Percentiles rank a stretch among this genome's conserved stretches.
Evolutionary conservation across 2,888 invertebrate genomes (phyloP).

Genomic region (Oscheius sp.): DNA sequence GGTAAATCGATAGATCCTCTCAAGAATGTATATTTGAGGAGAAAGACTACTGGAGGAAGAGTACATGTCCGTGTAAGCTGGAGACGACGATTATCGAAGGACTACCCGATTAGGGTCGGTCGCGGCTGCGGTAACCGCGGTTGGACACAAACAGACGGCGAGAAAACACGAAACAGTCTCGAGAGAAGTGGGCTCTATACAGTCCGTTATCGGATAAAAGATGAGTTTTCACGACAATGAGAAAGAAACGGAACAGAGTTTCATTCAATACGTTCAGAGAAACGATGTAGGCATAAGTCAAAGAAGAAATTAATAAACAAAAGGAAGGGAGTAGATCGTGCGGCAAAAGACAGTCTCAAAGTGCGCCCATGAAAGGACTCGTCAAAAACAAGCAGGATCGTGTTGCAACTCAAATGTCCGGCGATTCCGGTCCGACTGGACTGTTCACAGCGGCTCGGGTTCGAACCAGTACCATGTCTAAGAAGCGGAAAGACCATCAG

Average conservation of each 20-base stretch:
- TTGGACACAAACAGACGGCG: conserved; percentile 26
- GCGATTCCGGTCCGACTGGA: background rate
- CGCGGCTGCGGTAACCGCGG: conserved; percentile 22
- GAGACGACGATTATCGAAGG: conserved; percentile 24
- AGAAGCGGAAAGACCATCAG: background rate
- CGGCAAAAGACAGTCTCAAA: background rate
- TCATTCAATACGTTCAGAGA: background rate
- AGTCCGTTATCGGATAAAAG: background rate
- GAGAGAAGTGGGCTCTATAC: conserved; percentile 12
- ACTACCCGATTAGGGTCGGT: conserved; percentile 26
- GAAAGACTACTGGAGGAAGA: too few species aligned
- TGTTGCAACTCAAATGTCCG: conserved; percentile 19
- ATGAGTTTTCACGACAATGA: background rate
- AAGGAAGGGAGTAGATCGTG: too few species aligned
- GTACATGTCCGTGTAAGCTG: background rate
- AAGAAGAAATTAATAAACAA: too few species aligned
- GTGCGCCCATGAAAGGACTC: conserved; percentile 3
- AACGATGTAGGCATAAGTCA: background rate
- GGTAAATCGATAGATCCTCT: conserved; percentile 19
- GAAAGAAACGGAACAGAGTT: background rate
- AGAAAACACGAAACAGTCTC: conserved; percentile 33
- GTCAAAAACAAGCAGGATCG: conserved; percentile 25
- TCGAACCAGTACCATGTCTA: background rate
- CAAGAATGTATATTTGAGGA: too few species aligned
- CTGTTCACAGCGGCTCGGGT: too few species aligned